Evolutionary conservation across 2,113 vertebrate genomes (phyloP).

Genomic region (Gopherus flavomarginatus): DNA sequence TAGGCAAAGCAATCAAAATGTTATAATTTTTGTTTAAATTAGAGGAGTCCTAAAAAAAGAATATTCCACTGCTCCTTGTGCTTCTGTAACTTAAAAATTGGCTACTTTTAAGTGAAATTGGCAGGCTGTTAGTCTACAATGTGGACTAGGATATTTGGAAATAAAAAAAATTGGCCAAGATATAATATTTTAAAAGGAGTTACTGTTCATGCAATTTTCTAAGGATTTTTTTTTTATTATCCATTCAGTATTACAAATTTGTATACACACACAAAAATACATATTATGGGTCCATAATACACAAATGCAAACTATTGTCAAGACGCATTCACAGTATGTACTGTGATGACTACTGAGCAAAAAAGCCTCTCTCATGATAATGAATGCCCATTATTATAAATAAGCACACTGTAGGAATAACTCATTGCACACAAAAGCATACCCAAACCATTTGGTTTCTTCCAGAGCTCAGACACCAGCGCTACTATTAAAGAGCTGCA

Average conservation of each 20-base stretch:
- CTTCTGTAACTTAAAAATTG: constrained; percentile 76
- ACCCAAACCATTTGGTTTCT: constrained; percentile 77
- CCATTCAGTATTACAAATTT: constrained; percentile 72
- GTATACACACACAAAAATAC: constrained; percentile 80
- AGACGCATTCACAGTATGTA: constrained; percentile 73
- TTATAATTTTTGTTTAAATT: constrained; percentile 72
- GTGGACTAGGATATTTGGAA: constrained; percentile 78
- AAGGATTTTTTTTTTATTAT: constrained; percentile 60
- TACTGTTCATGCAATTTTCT: constrained; percentile 77
- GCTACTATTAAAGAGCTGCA: constrained; percentile 79
- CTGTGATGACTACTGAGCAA: constrained; percentile 79
- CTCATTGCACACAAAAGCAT: constrained; percentile 81
- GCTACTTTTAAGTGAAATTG: constrained; percentile 75
- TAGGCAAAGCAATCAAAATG: constrained; percentile 69
- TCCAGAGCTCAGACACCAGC: constrained; percentile 82
- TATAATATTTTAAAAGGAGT: constrained; percentile 78
- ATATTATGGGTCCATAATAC: constrained; percentile 77
- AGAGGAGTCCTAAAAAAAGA: constrained; percentile 69
- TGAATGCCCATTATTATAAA: constrained; percentile 85
- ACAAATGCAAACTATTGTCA: constrained; percentile 80
- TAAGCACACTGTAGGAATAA: constrained; percentile 81
- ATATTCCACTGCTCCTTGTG: constrained; percentile 76
- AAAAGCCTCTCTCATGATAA: constrained; percentile 79
- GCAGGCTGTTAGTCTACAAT: constrained; percentile 74
- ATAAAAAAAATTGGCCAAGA: constrained; percentile 82